A percentile compares a stretch with the other conserved stretches of the same genome.
These are phyloP conservation scores for Pygocentrus nattereri DNA, from an alignment of 2,797 vertebrate species.

Conservation along the genomic window DNA sequence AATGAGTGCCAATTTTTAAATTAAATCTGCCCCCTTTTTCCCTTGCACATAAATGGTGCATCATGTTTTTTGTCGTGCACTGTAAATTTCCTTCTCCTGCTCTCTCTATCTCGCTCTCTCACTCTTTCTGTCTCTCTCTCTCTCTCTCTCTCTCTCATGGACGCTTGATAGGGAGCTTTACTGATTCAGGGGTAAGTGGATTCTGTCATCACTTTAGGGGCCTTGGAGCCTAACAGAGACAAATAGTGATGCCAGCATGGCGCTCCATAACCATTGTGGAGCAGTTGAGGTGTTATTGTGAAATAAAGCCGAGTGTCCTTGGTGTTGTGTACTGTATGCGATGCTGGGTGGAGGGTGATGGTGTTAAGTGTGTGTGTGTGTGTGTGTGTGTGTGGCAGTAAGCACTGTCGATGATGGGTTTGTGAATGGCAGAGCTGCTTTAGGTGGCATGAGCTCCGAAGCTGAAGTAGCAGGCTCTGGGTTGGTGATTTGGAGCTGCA, in stretches of 20 bases:
- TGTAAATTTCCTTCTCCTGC: slow-evolving; percentile 67
- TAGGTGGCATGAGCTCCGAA: slow-evolving; percentile 71
- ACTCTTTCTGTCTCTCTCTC: slow-evolving; percentile 43
- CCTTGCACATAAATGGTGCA: slow-evolving; percentile 77
- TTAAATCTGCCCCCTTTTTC: slow-evolving; percentile 92
- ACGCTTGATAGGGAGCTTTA: slow-evolving; percentile 53
- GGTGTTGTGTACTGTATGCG: slow-evolving; percentile 24
- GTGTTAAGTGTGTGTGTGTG: slow-evolving; percentile 19
- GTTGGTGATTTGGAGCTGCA: slow-evolving; percentile 75
- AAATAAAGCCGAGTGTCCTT: slow-evolving; percentile 59
- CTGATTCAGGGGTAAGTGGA: slow-evolving; percentile 54
- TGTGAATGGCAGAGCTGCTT: slow-evolving; percentile 70
- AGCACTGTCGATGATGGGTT: slow-evolving; percentile 56
- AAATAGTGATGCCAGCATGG: slow-evolving; percentile 37
- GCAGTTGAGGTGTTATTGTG: slow-evolving; percentile 52
- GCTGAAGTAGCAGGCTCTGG: slow-evolving; percentile 75
- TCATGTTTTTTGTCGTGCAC: slow-evolving; percentile 67
- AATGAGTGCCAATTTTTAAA: slow-evolving; percentile 96
- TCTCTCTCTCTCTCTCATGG: slow-evolving; percentile 37
- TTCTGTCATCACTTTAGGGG: slow-evolving; percentile 56
- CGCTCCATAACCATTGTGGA: slow-evolving; percentile 12
- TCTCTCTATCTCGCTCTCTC: background rate
- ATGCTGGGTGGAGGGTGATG: slow-evolving; percentile 19
- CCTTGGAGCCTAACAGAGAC: slow-evolving; percentile 53
- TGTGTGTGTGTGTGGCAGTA: slow-evolving; percentile 52